A percentile compares a stretch with the other conserved stretches of the same genome.
Evolutionary conservation across 2,888 invertebrate species (phyloP).

Genomic region (Lathronympha strigana): DNA sequence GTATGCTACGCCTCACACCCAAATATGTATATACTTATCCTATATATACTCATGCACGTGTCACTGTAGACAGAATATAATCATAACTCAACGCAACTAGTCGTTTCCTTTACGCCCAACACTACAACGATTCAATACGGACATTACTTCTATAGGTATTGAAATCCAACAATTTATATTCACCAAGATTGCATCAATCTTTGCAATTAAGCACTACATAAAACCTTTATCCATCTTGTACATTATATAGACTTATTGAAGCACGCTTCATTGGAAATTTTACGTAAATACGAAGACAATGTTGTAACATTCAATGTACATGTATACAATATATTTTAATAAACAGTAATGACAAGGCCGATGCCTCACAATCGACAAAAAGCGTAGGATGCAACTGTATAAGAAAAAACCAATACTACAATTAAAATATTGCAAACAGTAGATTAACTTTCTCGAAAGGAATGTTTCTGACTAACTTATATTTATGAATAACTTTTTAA

Average conservation of each 20-base stretch:
- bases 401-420: slow-evolving; percentile 38
- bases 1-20: too few species aligned
- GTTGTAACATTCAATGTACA: slow-evolving; percentile 32
- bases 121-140: background rate
- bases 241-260: slow-evolving; percentile 8
- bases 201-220: slow-evolving; percentile 27
- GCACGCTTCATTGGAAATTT: slow-evolving; percentile 15
- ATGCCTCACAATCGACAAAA: slow-evolving; percentile 21
- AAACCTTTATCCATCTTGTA: slow-evolving; percentile 11
- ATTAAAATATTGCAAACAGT: background rate
- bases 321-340: slow-evolving; percentile 40
- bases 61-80: too few species aligned
- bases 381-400: slow-evolving; percentile 38
- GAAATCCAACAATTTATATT: background rate
- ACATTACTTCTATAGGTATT: background rate
- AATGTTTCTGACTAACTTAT: background rate
- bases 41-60: too few species aligned
- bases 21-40: too few species aligned
- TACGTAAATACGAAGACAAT: slow-evolving; percentile 26
- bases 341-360: slow-evolving; percentile 43
- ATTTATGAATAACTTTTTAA: too few species aligned
- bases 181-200: background rate
- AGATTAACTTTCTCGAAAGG: slow-evolving; percentile 6
- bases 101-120: background rate
- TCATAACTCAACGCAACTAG: too few species aligned